Conservation (phyloP, 1,140 invertebrate species). For the Cydia splendana region DNA sequence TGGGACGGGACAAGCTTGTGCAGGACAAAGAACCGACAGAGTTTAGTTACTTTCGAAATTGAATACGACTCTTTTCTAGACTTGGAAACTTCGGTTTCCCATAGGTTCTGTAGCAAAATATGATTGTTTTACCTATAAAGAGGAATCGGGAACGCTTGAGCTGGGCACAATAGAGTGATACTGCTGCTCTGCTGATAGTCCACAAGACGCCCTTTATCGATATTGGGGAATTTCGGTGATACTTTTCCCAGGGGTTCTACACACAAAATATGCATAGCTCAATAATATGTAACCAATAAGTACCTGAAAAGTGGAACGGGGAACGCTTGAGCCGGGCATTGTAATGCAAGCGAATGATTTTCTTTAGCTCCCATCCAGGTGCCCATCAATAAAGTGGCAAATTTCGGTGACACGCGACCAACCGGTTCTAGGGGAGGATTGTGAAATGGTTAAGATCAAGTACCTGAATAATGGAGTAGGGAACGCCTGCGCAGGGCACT, state of each 20-base stretch:
- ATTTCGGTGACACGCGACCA: slow-evolving; percentile 85
- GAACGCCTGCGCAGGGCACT: slow-evolving; percentile 87
- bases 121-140: slow-evolving; percentile 33
- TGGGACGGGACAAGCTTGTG: slow-evolving; percentile 84
- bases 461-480: slow-evolving; percentile 85
- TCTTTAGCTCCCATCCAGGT: slow-evolving; percentile 75
- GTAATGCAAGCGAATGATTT: slow-evolving; percentile 78
- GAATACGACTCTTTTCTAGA: slow-evolving; percentile 83
- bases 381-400: slow-evolving; percentile 79
- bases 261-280: slow-evolving; percentile 46
- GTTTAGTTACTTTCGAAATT: slow-evolving; percentile 66
- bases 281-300: slow-evolving; percentile 48
- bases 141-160: slow-evolving; percentile 78
- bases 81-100: slow-evolving; percentile 84
- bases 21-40: slow-evolving; percentile 69
- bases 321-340: slow-evolving; percentile 86
- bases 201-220: slow-evolving; percentile 83
- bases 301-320: slow-evolving; percentile 87
- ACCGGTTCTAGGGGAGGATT: slow-evolving; percentile 82
- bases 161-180: slow-evolving; percentile 71
- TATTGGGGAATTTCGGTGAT: slow-evolving; percentile 83
- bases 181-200: slow-evolving; percentile 75
- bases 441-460: slow-evolving; percentile 51
- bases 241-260: slow-evolving; percentile 81
- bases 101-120: slow-evolving; percentile 73